Conservation (phyloP, 2,797 vertebrate species). For the Helarctos malayanus region DNA sequence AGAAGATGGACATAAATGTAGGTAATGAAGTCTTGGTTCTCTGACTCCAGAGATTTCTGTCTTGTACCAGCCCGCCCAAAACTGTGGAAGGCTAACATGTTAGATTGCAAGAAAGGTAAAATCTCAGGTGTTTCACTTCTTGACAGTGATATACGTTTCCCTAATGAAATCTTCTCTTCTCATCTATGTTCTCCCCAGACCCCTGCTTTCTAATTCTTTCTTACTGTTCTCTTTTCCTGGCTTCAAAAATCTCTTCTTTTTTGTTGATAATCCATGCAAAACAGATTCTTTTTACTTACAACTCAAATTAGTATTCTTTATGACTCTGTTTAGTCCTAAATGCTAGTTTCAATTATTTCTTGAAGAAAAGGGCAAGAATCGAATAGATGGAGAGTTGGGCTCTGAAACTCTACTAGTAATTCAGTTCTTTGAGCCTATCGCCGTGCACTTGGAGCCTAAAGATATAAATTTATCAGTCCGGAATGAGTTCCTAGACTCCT, state of each 20-base stretch:
- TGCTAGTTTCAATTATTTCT: slow-evolving; percentile 12
- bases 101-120: background rate
- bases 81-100: background rate
- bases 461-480: background rate
- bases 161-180: background rate
- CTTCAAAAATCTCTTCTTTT: slow-evolving; percentile 13
- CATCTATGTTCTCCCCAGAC: background rate
- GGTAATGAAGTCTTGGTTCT: background rate
- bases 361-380: background rate
- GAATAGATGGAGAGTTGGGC: background rate
- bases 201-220: slow-evolving; percentile 10
- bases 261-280: background rate
- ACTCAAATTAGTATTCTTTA: slow-evolving; percentile 42
- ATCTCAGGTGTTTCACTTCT: background rate
- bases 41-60: background rate
- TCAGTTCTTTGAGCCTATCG: slow-evolving; percentile 14
- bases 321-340: slow-evolving; percentile 48
- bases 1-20: background rate
- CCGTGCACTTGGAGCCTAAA: background rate
- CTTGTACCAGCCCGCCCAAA: background rate
- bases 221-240: background rate
- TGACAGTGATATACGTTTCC: background rate
- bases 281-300: slow-evolving; percentile 46
- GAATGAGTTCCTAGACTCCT: background rate
- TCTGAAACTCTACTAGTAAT: slow-evolving; percentile 27